Percentiles rank a stretch among this genome's conserved stretches.
These are phyloP conservation scores for Nematolebias whitei DNA, from an alignment of 2,113 vertebrate genomes.

Conservation along the genomic window DNA sequence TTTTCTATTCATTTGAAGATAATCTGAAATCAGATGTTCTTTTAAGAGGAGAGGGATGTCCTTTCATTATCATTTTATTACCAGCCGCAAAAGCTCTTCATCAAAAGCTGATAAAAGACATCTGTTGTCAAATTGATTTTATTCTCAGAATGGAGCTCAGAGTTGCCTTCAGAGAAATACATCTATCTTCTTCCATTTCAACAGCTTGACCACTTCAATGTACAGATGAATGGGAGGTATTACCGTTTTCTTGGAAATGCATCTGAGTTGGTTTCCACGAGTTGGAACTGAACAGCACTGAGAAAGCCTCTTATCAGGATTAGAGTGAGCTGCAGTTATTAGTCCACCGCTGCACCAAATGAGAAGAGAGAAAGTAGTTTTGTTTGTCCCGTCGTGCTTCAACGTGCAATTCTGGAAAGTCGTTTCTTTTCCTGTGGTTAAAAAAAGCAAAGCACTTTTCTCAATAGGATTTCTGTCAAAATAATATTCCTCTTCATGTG, in stretches of 20 bases:
- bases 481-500: too few relatives aligned
- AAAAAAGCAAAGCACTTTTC: too few relatives aligned
- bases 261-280: conserved; percentile 43
- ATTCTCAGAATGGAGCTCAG: conserved; percentile 37
- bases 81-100: not conserved
- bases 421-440: not conserved
- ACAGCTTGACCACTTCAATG: conserved; percentile 14
- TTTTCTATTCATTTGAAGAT: not conserved
- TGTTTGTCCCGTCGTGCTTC: conserved; percentile 3
- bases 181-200: conserved; percentile 12
- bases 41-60: not conserved
- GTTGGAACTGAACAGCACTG: conserved; percentile 50
- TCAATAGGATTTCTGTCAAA: too few relatives aligned
- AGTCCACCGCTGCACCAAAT: conserved; percentile 47
- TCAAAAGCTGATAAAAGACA: not conserved
- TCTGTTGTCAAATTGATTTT: conserved; percentile 18
- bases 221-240: conserved; percentile 33
- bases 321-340: conserved; percentile 64
- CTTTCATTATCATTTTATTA: not conserved
- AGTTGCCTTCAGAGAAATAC: conserved; percentile 35
- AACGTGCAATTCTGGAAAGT: not conserved
- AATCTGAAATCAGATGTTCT: conserved; percentile 3
- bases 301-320: conserved; percentile 75
- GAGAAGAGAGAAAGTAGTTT: conserved; percentile 5
- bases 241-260: conserved; percentile 53